Percentiles rank a stretch among this genome's conserved stretches.
phyloP scores from a whole-genome alignment of 1,140 invertebrate genomes.

The Drosophila insularis region DNA sequence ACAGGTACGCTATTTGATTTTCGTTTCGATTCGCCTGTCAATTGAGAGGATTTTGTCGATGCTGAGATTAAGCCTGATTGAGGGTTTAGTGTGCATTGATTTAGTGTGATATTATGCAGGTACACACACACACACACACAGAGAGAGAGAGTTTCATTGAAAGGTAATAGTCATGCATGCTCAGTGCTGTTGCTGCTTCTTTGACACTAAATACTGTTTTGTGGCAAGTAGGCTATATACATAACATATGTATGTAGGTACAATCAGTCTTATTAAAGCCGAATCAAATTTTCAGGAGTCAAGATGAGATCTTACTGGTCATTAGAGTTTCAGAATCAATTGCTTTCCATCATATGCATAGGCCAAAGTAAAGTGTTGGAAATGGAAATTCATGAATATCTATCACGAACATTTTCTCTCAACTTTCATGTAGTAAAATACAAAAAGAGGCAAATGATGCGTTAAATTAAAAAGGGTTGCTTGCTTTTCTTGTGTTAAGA shows the following conservation, averaged over 20 bases:
- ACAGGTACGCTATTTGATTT: slow-evolving; percentile 11
- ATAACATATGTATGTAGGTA: too few relatives aligned
- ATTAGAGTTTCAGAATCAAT: too few relatives aligned
- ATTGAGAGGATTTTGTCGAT: slow-evolving; percentile 11
- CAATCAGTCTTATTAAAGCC: too few relatives aligned
- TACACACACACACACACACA: slow-evolving; percentile 19
- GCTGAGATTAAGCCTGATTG: slow-evolving; percentile 9
- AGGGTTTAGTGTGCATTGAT: slow-evolving; percentile 10
- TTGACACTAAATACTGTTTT: too few relatives aligned
- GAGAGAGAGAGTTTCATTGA: slow-evolving; percentile 1
- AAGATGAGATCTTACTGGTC: too few relatives aligned
- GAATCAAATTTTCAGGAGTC: too few relatives aligned
- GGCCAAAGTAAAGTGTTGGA: too few relatives aligned
- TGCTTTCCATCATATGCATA: too few relatives aligned
- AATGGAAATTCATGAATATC: too few relatives aligned
- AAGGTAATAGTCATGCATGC: background rate
- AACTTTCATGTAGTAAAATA: too few relatives aligned
- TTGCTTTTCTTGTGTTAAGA: slow-evolving; percentile 22
- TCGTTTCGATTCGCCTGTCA: slow-evolving; percentile 7
- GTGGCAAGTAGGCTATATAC: too few relatives aligned
- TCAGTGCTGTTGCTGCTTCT: background rate
- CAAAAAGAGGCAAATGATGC: slow-evolving; percentile 65
- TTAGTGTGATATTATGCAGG: slow-evolving; percentile 11
- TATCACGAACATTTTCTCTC: too few relatives aligned
- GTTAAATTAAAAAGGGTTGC: slow-evolving; percentile 67